Evolutionary conservation across 2,888 invertebrate species (phyloP), one percentile per base, ranked within the genome.

Genomic region (Drosophila imparisetae): DNA sequence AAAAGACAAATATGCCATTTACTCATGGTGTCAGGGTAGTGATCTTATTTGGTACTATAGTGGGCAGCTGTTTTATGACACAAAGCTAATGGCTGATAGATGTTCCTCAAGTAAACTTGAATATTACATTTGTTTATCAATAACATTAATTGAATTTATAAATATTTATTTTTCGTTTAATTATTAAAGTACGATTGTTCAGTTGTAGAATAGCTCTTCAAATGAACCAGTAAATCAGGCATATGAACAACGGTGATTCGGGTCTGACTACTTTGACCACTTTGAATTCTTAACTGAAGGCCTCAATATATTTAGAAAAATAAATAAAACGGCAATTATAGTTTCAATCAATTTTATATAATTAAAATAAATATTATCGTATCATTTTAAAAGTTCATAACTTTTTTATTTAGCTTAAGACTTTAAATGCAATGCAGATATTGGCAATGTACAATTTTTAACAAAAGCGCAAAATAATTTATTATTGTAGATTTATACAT

Each of bases 1-100:
- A 15, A 60, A 58, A 52, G 36, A 48, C 24, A 45, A 64, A 32
- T 24, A 45, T 27, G 21, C 29, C 4, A 49, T 48, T 45, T 40
- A 61, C 32, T 42, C 36, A 50, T 36, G 11, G 18, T 55, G 34
- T 38, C 21, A 29, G 24, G 5, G 11, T 38, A 24, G 15, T 29
- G 29, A 29, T 63, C 42, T 63, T 49, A 57, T 42, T n/a, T 15
- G 15, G 1, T 29, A 27, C n/a, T 40, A 15, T 15, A 29, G n/a
- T 38, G 27, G 4, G 4, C n/a, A 38, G 38, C 8, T 13, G 4
- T 54, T 7, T n/a, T 4, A 29, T 34, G 34, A 18, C 24, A 15
- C 34, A 32, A 10, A 34, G 42, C 13, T 13, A 11, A 11, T 8
- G 6, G n/a, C n/a, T 40, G 5, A 40, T 40, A n/a, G n/a, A 40